These are phyloP conservation scores for Clistopyga incitator DNA, from an alignment of 2,888 invertebrate species.

Conservation along the genomic window DNA sequence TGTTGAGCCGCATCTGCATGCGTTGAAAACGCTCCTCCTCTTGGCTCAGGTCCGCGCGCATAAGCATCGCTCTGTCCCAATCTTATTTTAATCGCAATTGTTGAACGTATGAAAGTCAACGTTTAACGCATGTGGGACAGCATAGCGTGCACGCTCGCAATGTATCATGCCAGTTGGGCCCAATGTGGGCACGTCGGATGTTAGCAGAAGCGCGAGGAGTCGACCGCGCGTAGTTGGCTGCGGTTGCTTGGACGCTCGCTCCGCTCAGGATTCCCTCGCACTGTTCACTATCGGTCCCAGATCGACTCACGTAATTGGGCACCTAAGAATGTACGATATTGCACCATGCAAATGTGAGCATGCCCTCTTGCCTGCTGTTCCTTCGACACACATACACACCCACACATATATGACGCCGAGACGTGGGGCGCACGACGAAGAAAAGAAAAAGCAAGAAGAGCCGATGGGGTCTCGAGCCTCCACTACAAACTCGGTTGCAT, in stretches of 20 bases:
- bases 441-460: conserved; percentile 12
- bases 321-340: conserved; percentile 83
- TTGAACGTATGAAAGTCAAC: conserved; percentile 26
- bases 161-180: conserved; percentile 78
- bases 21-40: background rate
- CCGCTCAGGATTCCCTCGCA: conserved; percentile 52
- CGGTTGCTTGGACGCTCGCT: conserved; percentile 20
- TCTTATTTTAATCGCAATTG: conserved; percentile 46
- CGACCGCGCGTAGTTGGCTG: conserved; percentile 7
- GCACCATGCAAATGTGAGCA: conserved; percentile 82
- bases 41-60: too few relatives aligned
- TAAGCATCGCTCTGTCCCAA: conserved; percentile 27
- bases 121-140: conserved; percentile 71
- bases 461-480: conserved; percentile 1
- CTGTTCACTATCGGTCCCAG: conserved; percentile 77
- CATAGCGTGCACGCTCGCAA: conserved; percentile 78
- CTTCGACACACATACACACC: background rate
- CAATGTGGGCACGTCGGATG: conserved; percentile 70
- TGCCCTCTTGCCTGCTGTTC: conserved; percentile 69
- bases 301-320: conserved; percentile 84
- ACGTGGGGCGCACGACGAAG: conserved; percentile 12
- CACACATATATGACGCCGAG: conserved; percentile 27
- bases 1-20: conserved; percentile 14
- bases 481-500: background rate
- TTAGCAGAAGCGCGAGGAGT: conserved; percentile 70